Percentiles rank a stretch among this genome's conserved stretches.
These are phyloP conservation scores for Oryctes rhinoceros DNA, from an alignment of 1,140 invertebrate species.

Conservation along the genomic window DNA sequence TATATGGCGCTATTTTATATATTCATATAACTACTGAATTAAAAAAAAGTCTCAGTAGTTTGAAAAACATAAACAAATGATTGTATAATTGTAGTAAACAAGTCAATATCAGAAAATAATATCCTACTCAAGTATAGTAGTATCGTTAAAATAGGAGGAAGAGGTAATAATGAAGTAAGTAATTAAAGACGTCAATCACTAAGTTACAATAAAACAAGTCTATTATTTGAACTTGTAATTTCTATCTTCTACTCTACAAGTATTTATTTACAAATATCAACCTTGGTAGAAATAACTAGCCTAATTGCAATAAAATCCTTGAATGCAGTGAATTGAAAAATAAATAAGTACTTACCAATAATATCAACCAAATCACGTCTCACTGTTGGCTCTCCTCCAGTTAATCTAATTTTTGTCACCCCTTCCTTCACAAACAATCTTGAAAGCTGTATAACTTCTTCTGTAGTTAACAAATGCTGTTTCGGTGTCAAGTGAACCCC, in stretches of 20 bases:
- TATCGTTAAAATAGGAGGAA: too few relatives aligned
- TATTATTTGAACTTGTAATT: too few relatives aligned
- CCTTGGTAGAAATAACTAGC: neutral
- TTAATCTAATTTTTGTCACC: conserved; percentile 91
- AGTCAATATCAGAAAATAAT: too few relatives aligned
- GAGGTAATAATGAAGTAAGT: too few relatives aligned
- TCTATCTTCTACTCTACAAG: neutral
- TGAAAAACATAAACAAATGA: too few relatives aligned
- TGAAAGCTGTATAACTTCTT: conserved; percentile 84
- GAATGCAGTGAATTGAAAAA: neutral
- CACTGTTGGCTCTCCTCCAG: conserved; percentile 96
- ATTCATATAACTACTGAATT: too few relatives aligned
- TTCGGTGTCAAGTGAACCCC: conserved; percentile 85
- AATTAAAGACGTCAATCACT: too few relatives aligned
- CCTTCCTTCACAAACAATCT: conserved; percentile 89
- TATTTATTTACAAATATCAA: neutral
- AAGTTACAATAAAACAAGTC: too few relatives aligned
- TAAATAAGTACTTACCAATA: conserved; percentile 68
- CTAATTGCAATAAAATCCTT: neutral
- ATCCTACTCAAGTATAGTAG: too few relatives aligned
- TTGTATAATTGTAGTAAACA: too few relatives aligned
- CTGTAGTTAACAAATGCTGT: conserved; percentile 78
- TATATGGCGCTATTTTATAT: too few relatives aligned
- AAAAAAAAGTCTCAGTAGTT: too few relatives aligned
- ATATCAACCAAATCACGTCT: conserved; percentile 86